Conservation (phyloP, 2,797 vertebrate species). For the Aphelocoma californica region DNA sequence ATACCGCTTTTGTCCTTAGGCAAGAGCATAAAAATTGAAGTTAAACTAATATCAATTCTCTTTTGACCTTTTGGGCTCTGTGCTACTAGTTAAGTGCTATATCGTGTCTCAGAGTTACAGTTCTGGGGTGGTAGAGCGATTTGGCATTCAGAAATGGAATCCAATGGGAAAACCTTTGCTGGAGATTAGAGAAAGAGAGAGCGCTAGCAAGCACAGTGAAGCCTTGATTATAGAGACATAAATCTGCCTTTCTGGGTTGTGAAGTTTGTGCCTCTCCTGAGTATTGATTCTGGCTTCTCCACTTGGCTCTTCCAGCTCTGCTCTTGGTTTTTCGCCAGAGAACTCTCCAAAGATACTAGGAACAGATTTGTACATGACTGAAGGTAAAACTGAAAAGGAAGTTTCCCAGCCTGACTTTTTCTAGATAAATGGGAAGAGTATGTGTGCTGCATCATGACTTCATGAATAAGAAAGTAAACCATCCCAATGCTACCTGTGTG, state of each 20-base stretch:
- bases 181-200: background rate
- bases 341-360: background rate
- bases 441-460: background rate
- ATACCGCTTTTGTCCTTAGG: conserved; percentile 34
- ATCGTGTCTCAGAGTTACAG: background rate
- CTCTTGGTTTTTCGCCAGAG: background rate
- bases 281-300: conserved; percentile 9
- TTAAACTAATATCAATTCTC: conserved; percentile 40
- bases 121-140: background rate
- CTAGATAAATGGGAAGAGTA: background rate
- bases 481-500: background rate
- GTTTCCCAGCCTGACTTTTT: background rate
- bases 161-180: background rate
- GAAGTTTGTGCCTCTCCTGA: background rate
- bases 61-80: conserved; percentile 40
- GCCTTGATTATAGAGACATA: background rate
- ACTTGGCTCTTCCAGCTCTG: background rate
- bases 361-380: background rate
- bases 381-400: background rate
- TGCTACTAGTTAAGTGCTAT: conserved; percentile 25
- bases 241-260: background rate
- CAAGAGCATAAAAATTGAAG: conserved; percentile 50
- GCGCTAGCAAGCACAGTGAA: background rate
- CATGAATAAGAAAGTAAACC: background rate
- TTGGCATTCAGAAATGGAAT: background rate